Base-by-base conservation (phyloP, 2,888 invertebrate genomes). In the Ommatoiulus sabulosus region DNA sequence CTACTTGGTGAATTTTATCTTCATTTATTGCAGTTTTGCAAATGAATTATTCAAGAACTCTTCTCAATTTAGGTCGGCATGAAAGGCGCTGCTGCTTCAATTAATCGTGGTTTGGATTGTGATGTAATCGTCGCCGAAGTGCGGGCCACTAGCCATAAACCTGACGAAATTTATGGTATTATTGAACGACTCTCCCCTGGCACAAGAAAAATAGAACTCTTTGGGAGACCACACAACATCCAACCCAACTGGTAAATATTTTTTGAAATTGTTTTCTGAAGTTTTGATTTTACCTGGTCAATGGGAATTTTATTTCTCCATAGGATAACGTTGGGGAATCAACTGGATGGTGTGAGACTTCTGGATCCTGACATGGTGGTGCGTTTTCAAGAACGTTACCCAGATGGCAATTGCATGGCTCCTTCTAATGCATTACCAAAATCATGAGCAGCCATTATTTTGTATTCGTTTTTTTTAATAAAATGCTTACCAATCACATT, bases 111-210 rank as follows among this genome's bases (percentile, higher is more conserved):
- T 0, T 93, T 99, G 44, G 99, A 99, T 93, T 98, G 98, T 93
- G 99, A 99, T 93, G 99, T 99, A 84, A 98, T 99, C 90, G 99
- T 99, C 0, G 98, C 99, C 0, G 99, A 99, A 93, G 99, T 99
- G 0, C 94, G 99, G 89, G 99, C 98, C 17, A 99, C 99, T 0
- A 97, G 97, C 91, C 99, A 99, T 93, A 99, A 99, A 92, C 99
- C 99, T 0, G 99, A 99, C 93, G 99, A 99, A 93, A 98, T 99
- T 91, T 99, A 99, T 92, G 99, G 98, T 15, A 98, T 99, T 91
- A 99, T 99, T 90, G 99, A 99, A 92, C 94, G 99, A 88, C 94
- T 99, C 88, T 98, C 98, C 90, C 99, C 99, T 0, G 98, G 99
- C 0, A 98, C 98, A 0, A 95, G 98, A 89, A 99, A 99, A 94